These are phyloP conservation scores for Teleiodes luculella DNA, from an alignment of 2,888 invertebrate species.

Conservation along the genomic window DNA sequence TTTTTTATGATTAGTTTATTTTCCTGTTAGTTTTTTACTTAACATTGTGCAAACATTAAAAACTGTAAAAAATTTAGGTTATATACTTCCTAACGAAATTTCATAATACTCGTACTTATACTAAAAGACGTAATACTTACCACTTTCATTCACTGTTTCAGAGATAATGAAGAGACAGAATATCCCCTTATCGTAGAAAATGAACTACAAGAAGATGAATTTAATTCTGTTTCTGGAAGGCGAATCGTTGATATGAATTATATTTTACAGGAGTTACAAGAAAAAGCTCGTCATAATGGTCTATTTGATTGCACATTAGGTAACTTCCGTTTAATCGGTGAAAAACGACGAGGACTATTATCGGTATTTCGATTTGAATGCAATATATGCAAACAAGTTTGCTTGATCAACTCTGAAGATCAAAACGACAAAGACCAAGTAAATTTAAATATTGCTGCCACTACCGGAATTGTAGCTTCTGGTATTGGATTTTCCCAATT, in stretches of 20 bases:
- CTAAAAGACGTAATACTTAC: too few relatives aligned
- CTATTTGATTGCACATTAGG: neutral
- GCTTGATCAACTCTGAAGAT: conserved; percentile 3
- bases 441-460: conserved; percentile 5
- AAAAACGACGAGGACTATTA: conserved; percentile 7
- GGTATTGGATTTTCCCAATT: conserved; percentile 17
- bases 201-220: neutral
- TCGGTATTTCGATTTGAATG: conserved; percentile 5
- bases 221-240: neutral
- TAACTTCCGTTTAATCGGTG: conserved; percentile 6
- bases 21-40: too few relatives aligned
- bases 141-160: too few relatives aligned
- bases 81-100: too few relatives aligned
- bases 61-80: too few relatives aligned
- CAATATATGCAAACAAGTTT: conserved; percentile 1
- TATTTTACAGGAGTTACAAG: neutral
- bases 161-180: too few relatives aligned
- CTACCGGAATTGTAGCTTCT: conserved; percentile 11
- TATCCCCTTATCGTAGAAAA: too few relatives aligned
- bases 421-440: conserved; percentile 3
- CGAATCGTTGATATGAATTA: neutral
- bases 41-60: too few relatives aligned
- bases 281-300: neutral
- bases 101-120: too few relatives aligned
- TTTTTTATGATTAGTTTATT: too few relatives aligned